Evolutionary conservation across 2,797 vertebrate genomes (phyloP).

Genomic region (Syndactyla subalaris): DNA sequence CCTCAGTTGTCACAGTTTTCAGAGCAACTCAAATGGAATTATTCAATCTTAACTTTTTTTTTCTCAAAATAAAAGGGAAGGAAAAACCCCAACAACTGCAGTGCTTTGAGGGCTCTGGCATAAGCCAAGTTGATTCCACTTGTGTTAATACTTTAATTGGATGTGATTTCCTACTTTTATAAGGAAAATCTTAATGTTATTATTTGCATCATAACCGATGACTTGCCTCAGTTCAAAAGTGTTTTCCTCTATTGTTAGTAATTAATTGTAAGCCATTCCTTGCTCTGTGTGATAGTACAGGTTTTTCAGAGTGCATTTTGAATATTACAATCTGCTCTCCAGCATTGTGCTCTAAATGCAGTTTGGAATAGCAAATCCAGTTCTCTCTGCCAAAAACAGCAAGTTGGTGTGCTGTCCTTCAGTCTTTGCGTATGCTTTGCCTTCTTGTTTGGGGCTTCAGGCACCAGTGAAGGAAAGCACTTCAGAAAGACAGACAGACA

Average conservation of each 20-base stretch:
- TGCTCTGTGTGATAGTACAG: not conserved
- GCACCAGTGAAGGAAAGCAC: not conserved
- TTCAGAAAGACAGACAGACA: too few species aligned
- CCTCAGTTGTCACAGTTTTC: not conserved
- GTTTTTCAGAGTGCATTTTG: not conserved
- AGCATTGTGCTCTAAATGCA: not conserved
- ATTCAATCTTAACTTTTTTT: not conserved
- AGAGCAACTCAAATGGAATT: not conserved
- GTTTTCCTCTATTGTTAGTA: not conserved
- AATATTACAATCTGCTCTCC: not conserved
- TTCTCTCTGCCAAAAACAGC: not conserved
- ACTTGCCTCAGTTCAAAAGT: not conserved
- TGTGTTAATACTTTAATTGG: not conserved
- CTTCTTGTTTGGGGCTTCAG: not conserved
- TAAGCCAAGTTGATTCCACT: not conserved
- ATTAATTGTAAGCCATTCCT: not conserved
- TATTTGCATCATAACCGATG: not conserved
- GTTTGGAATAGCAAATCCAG: not conserved
- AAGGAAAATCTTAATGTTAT: not conserved
- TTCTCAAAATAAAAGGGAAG: not conserved
- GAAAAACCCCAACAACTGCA: not conserved
- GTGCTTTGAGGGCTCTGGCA: not conserved
- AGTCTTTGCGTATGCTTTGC: accelerated
- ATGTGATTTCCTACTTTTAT: not conserved
- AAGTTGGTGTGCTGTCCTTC: not conserved